These are phyloP conservation scores for Elachura formosa DNA, from an alignment of 2,113 vertebrate species.

Conservation along the genomic window DNA sequence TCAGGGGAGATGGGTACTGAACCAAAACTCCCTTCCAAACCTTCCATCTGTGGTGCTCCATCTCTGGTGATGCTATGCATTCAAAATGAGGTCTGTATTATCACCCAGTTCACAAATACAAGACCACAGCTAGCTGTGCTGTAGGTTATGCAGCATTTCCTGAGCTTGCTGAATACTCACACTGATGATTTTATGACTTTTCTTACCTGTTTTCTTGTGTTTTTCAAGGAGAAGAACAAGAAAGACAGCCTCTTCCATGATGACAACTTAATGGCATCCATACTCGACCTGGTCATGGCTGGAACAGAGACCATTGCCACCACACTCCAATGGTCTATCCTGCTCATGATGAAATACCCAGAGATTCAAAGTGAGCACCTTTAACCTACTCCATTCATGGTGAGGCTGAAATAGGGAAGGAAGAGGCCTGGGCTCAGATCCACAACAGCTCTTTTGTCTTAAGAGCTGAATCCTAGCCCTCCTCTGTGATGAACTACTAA, in stretches of 20 bases:
- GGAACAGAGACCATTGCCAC: slow-evolving; percentile 89
- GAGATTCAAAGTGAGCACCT: slow-evolving; percentile 79
- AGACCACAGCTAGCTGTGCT: background rate
- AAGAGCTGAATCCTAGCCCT: background rate
- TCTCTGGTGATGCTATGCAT: background rate
- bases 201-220: background rate
- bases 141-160: background rate
- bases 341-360: slow-evolving; percentile 83
- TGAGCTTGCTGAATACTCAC: background rate
- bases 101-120: background rate
- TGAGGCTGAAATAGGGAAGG: background rate
- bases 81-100: background rate
- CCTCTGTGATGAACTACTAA: background rate
- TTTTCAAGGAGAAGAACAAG: slow-evolving; percentile 62
- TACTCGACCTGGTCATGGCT: slow-evolving; percentile 86
- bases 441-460: background rate
- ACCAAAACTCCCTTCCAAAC: background rate
- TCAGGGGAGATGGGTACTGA: background rate
- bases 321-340: slow-evolving; percentile 85
- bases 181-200: background rate
- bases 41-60: background rate
- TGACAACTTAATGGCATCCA: slow-evolving; percentile 78
- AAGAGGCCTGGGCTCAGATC: background rate
- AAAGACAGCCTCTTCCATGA: slow-evolving; percentile 71
- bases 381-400: background rate